Evolutionary conservation across 2,797 vertebrate species (phyloP).

Genomic region (Pangasius mekongensis): DNA sequence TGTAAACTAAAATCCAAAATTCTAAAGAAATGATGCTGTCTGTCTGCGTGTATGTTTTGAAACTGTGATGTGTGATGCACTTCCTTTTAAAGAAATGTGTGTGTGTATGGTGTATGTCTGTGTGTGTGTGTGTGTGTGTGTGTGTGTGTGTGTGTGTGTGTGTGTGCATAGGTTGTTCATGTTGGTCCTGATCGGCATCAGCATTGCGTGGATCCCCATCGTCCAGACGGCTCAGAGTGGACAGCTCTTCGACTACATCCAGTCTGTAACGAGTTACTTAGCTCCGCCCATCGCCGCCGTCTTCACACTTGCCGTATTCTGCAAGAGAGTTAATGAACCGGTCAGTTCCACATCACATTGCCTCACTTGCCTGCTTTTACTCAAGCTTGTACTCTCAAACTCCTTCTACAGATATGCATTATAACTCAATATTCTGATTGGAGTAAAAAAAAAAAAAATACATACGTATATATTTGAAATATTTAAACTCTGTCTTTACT

Average conservation of each 20-base stretch:
- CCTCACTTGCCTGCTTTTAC: too few species aligned
- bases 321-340: constrained; percentile 54
- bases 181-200: constrained; percentile 82
- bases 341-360: constrained; percentile 23
- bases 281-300: constrained; percentile 56
- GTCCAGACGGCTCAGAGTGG: constrained; percentile 87
- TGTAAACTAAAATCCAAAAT: neutral
- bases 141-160: constrained; percentile 16
- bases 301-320: constrained; percentile 51
- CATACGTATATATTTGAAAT: too few species aligned
- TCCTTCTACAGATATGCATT: neutral
- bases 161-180: constrained; percentile 84
- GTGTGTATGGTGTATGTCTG: constrained; percentile 29
- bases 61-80: neutral
- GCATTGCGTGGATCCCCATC: constrained; percentile 93
- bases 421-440: too few species aligned
- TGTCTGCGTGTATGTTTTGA: neutral
- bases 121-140: constrained; percentile 33
- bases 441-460: too few species aligned
- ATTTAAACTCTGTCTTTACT: too few species aligned
- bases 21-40: neutral
- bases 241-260: constrained; percentile 91
- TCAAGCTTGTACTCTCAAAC: neutral
- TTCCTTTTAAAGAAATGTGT: neutral
- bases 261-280: constrained; percentile 56